These are phyloP conservation scores for Ophonus ardosiacus DNA, from an alignment of 2,888 invertebrate species.

Conservation along the genomic window DNA sequence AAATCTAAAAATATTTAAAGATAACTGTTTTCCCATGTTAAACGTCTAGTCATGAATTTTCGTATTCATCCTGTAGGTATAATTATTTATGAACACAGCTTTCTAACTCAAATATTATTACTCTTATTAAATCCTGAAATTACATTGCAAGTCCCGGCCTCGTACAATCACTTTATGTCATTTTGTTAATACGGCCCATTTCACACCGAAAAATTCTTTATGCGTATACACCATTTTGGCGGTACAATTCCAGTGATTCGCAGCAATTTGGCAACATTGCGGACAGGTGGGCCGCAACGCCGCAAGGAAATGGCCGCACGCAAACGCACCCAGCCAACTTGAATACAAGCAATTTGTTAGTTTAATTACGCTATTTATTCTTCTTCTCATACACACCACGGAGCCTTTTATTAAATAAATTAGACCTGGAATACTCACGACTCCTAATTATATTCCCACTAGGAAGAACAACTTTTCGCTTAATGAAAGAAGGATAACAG, in stretches of 20 bases:
- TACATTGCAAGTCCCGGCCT: too few relatives aligned
- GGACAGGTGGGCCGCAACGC: slow-evolving; percentile 22
- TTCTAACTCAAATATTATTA: too few relatives aligned
- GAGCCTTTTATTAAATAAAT: slow-evolving; percentile 56
- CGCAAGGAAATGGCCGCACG: slow-evolving; percentile 30
- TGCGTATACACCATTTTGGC: not conserved
- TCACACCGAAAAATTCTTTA: too few relatives aligned
- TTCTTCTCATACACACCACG: slow-evolving; percentile 46
- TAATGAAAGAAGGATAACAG: not conserved
- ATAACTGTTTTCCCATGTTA: too few relatives aligned
- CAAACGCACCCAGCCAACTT: slow-evolving; percentile 28
- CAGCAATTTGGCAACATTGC: slow-evolving; percentile 36
- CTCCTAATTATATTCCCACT: slow-evolving; percentile 32
- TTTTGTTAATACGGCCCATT: too few relatives aligned
- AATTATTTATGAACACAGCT: too few relatives aligned
- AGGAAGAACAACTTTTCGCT: not conserved
- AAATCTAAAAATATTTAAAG: too few relatives aligned
- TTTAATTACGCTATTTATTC: slow-evolving; percentile 58
- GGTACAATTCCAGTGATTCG: not conserved
- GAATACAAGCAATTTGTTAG: slow-evolving; percentile 61
- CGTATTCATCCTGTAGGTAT: too few relatives aligned
- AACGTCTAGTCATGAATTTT: too few relatives aligned
- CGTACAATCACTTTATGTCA: too few relatives aligned
- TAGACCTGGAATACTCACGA: not conserved
- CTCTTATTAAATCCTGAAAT: too few relatives aligned